These are phyloP conservation scores for Elgaria multicarinata DNA, from an alignment of 2,113 vertebrate genomes.

Conservation along the genomic window DNA sequence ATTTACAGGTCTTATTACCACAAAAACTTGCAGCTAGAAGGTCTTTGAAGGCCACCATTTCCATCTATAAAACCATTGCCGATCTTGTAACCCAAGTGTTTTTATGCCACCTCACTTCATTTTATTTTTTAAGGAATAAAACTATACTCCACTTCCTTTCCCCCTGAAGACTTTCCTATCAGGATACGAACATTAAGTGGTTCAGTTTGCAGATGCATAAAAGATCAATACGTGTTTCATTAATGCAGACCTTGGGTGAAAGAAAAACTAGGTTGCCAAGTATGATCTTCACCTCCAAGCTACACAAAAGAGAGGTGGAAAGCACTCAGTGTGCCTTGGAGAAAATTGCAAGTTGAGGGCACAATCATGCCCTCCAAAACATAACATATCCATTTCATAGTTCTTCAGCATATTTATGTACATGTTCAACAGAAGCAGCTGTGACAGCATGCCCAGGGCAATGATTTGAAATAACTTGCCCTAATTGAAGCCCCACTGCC, in stretches of 20 bases:
- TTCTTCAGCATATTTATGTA: not conserved
- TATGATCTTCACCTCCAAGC: not conserved
- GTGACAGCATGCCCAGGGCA: not conserved
- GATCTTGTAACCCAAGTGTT: not conserved
- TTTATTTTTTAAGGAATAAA: not conserved
- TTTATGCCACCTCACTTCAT: not conserved
- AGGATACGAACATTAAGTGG: not conserved
- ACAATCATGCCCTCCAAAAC: not conserved
- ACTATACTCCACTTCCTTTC: not conserved
- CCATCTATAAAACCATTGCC: not conserved
- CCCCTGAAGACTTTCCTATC: constrained; percentile 1
- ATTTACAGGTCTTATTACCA: not conserved
- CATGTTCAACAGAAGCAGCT: not conserved
- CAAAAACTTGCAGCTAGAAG: not conserved
- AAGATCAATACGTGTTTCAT: not conserved
- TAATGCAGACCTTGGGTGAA: constrained; percentile 7
- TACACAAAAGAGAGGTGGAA: not conserved
- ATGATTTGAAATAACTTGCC: not conserved
- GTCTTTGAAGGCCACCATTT: not conserved
- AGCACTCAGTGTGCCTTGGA: not conserved
- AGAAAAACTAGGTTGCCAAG: not conserved
- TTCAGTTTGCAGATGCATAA: not conserved
- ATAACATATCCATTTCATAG: not conserved
- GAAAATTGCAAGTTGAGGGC: not conserved
- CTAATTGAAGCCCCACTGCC: not conserved